These are phyloP conservation scores for Drosophila kuntzei DNA, from an alignment of 2,888 invertebrate species.

Conservation along the genomic window DNA sequence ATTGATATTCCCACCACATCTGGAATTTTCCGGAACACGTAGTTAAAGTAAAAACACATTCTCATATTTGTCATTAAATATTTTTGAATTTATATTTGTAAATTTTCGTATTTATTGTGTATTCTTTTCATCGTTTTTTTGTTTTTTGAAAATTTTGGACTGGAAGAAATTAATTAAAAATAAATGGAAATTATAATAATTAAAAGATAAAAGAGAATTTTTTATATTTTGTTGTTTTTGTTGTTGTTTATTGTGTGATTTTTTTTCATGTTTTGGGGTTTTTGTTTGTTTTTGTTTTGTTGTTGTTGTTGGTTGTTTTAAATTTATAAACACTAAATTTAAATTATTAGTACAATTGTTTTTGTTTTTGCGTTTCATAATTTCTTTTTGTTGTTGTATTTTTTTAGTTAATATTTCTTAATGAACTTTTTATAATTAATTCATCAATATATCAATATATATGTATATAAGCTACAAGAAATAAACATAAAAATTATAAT, in stretches of 20 bases:
- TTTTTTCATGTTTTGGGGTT: constrained; percentile 34
- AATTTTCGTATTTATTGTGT: constrained; percentile 17
- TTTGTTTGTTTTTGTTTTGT: constrained; percentile 35
- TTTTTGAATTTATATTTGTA: constrained; percentile 25
- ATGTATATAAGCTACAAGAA: constrained; percentile 63
- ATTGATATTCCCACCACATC: constrained; percentile 1
- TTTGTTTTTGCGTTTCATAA: constrained; percentile 15
- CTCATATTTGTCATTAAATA: constrained; percentile 34
- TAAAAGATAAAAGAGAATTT: constrained; percentile 11
- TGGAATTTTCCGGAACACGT: constrained; percentile 9
- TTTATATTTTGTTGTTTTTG: constrained; percentile 25
- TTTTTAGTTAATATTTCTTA: constrained; percentile 52
- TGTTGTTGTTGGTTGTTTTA: constrained; percentile 36
- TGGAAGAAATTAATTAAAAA: constrained; percentile 24
- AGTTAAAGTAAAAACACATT: not conserved
- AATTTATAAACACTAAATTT: constrained; percentile 64
- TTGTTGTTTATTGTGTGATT: constrained; percentile 50
- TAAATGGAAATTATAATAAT: constrained; percentile 9
- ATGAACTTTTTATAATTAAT: constrained; percentile 59
- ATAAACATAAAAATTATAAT: constrained; percentile 68
- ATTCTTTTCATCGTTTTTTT: constrained; percentile 14
- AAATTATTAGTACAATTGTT: constrained; percentile 71
- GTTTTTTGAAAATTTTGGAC: constrained; percentile 14
- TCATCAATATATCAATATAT: constrained; percentile 55
- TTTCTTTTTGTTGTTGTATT: constrained; percentile 24